Conservation (phyloP, 2,797 vertebrate species). For the Erethizon dorsatum region DNA sequence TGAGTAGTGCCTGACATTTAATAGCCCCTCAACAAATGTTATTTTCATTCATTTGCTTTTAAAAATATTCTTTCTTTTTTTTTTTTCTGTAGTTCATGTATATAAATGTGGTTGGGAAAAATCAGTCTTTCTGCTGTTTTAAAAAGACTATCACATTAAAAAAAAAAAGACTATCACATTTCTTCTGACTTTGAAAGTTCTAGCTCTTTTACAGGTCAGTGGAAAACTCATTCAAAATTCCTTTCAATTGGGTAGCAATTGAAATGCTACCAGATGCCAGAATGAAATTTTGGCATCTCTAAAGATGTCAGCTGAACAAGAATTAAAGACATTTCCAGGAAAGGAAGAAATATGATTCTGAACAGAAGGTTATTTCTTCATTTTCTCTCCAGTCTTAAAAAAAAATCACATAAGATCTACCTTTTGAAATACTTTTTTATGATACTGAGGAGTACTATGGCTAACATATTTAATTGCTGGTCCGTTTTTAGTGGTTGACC, state of each 20-base stretch:
- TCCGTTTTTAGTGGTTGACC: neutral
- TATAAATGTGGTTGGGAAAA: neutral
- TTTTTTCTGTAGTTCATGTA: neutral
- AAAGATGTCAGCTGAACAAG: constrained; percentile 37
- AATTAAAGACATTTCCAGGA: constrained; percentile 65
- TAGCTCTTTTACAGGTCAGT: constrained; percentile 28
- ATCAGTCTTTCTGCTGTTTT: neutral
- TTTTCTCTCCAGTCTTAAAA: neutral
- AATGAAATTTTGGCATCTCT: constrained; percentile 70
- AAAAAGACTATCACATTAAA: neutral
- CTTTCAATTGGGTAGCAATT: constrained; percentile 48
- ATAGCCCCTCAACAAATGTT: neutral
- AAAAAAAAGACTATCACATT: neutral
- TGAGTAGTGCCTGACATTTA: neutral
- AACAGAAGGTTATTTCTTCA: constrained; percentile 28
- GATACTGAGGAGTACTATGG: neutral
- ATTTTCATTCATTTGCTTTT: constrained; percentile 27
- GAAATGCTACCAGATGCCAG: neutral
- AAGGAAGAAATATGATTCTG: neutral
- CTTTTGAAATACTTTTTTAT: neutral
- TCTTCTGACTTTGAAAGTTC: constrained; percentile 49
- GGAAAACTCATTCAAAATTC: constrained; percentile 64
- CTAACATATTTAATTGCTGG: neutral
- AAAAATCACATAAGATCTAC: neutral
- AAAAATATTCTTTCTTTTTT: neutral